These are phyloP conservation scores for Momotus momota DNA, from an alignment of 2,797 vertebrate genomes.

Conservation along the genomic window DNA sequence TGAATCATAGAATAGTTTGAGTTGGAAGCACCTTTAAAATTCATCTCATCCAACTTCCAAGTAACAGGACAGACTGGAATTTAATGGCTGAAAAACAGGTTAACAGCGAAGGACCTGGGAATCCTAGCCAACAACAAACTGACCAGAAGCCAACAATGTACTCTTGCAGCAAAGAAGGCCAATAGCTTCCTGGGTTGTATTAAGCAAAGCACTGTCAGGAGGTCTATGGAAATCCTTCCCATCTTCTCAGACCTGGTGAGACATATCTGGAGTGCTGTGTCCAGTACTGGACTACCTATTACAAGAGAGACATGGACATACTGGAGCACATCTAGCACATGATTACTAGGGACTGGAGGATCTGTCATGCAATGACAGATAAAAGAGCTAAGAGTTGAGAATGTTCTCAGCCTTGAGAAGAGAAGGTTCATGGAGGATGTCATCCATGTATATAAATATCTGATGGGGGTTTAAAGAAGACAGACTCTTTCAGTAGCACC, in stretches of 20 bases:
- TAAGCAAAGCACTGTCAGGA: neutral
- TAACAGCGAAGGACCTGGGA: neutral
- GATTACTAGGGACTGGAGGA: neutral
- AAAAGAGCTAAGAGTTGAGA: neutral
- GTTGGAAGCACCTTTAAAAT: neutral
- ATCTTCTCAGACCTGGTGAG: neutral
- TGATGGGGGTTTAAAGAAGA: too few species aligned
- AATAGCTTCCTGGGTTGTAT: neutral
- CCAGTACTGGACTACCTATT: neutral
- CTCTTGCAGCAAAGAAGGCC: accelerated
- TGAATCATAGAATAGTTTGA: neutral
- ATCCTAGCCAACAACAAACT: neutral
- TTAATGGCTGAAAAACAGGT: neutral
- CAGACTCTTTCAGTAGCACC: too few species aligned
- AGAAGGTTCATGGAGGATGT: neutral
- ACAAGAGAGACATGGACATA: neutral
- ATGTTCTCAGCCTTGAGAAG: neutral
- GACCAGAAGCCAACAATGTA: neutral
- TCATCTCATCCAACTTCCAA: neutral
- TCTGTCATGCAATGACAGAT: neutral
- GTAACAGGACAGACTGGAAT: neutral
- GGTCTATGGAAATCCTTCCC: neutral
- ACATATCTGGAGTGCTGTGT: neutral
- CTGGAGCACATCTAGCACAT: accelerated
- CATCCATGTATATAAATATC: neutral